phyloP scores from a whole-genome alignment of 2,113 vertebrate genomes.

The Notiomystis cincta region DNA sequence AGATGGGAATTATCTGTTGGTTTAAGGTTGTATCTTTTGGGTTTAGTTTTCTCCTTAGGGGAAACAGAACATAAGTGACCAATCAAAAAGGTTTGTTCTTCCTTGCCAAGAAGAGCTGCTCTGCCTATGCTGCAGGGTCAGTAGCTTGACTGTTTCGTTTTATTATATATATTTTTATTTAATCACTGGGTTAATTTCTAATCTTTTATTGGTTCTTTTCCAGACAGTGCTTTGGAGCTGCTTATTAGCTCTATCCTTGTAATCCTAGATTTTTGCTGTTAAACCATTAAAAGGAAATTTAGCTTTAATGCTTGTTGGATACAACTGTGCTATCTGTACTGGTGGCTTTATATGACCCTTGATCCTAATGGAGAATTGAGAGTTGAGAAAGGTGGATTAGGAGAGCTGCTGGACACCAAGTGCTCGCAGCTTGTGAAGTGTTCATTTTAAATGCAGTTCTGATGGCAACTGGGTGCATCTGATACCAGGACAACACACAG shows the following conservation, averaged over 20 bases:
- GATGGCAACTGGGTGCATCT: neutral
- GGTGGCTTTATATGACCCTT: neutral
- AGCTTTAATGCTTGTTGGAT: slow-evolving; percentile 6
- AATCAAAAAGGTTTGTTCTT: neutral
- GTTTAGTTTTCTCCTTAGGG: neutral
- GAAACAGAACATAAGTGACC: neutral
- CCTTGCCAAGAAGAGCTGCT: neutral
- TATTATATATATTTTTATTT: neutral
- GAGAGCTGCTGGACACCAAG: neutral
- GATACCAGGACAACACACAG: neutral
- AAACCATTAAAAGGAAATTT: slow-evolving; percentile 26
- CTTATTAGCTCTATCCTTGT: slow-evolving; percentile 21
- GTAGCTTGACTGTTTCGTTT: neutral
- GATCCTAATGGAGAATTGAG: slow-evolving; percentile 8
- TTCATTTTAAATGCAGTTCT: slow-evolving; percentile 3
- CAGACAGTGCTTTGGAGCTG: neutral
- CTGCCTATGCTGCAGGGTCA: neutral
- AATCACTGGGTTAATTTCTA: slow-evolving; percentile 1
- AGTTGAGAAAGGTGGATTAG: slow-evolving; percentile 23
- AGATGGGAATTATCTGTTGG: neutral
- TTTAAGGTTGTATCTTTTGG: neutral
- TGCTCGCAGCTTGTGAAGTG: neutral
- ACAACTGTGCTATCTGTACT: neutral
- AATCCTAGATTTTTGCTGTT: slow-evolving; percentile 39
- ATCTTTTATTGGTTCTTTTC: slow-evolving; percentile 29